Percentiles rank a stretch among this genome's conserved stretches.
phyloP scores from a whole-genome alignment of 2,888 invertebrate species.

The Macroteleia sp. region DNA sequence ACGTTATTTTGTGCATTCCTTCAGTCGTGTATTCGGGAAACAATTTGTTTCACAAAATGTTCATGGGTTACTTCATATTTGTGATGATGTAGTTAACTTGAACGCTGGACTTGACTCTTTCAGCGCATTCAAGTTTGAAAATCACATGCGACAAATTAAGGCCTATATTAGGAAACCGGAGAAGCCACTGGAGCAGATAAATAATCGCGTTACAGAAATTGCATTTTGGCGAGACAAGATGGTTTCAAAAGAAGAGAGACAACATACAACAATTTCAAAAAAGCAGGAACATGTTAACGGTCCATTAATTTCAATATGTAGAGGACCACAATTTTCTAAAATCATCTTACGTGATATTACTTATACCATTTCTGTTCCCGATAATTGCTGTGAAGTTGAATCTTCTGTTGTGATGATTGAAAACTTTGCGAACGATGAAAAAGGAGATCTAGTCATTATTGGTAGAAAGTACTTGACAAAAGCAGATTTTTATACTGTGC shows the following conservation, averaged over 20 bases:
- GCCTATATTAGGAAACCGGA: constrained; percentile 24
- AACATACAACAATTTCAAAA: neutral
- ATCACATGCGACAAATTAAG: constrained; percentile 36
- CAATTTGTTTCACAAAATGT: constrained; percentile 42
- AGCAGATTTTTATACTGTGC: neutral
- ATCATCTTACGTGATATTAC: neutral
- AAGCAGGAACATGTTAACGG: constrained; percentile 3
- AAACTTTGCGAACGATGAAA: neutral
- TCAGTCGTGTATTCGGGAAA: constrained; percentile 22
- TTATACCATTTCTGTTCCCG: neutral
- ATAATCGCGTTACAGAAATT: constrained; percentile 4
- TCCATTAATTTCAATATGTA: neutral
- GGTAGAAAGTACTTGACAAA: constrained; percentile 2
- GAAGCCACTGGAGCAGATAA: constrained; percentile 32
- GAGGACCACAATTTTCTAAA: constrained; percentile 3
- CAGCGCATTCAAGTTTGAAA: constrained; percentile 48
- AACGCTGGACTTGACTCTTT: constrained; percentile 23
- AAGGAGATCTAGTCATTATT: neutral
- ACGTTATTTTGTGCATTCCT: constrained; percentile 9
- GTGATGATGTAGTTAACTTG: constrained; percentile 20
- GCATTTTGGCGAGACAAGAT: neutral
- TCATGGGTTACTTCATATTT: constrained; percentile 37
- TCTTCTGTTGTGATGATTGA: constrained; percentile 7
- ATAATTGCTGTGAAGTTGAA: constrained; percentile 17
- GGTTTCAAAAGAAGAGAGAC: neutral